Percentiles rank a stretch among this genome's conserved stretches.
These are phyloP conservation scores for Cheilosia grossa DNA, from an alignment of 2,888 invertebrate species.

Conservation along the genomic window DNA sequence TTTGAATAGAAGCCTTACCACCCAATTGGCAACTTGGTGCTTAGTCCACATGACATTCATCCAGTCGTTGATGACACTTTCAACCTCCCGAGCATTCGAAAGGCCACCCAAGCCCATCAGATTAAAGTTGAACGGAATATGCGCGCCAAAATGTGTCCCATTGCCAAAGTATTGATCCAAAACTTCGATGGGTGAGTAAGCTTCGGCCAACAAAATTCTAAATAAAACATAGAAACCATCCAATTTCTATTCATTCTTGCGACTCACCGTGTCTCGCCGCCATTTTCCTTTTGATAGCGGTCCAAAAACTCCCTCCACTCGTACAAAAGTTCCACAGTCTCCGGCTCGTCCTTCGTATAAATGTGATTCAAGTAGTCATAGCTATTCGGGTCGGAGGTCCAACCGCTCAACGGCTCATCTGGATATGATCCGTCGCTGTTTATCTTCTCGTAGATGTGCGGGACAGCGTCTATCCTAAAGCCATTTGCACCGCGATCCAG, in stretches of 20 bases:
- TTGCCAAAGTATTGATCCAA: slow-evolving; percentile 86
- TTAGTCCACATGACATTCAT: slow-evolving; percentile 84
- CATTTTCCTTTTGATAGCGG: slow-evolving; percentile 79
- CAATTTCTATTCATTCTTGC: not conserved
- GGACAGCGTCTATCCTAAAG: slow-evolving; percentile 88
- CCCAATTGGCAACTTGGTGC: slow-evolving; percentile 86
- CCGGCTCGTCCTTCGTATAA: slow-evolving; percentile 86
- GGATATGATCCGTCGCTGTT: slow-evolving; percentile 78
- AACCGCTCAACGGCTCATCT: slow-evolving; percentile 84
- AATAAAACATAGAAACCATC: not conserved
- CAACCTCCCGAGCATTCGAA: slow-evolving; percentile 85
- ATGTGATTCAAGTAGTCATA: slow-evolving; percentile 86
- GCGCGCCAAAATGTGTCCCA: slow-evolving; percentile 83
- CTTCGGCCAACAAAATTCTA: slow-evolving; percentile 86
- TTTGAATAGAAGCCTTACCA: slow-evolving; percentile 83
- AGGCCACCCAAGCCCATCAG: slow-evolving; percentile 84
- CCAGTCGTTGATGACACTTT: slow-evolving; percentile 85
- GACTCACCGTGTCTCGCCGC: slow-evolving; percentile 79
- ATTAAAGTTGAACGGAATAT: slow-evolving; percentile 88
- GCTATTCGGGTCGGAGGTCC: slow-evolving; percentile 83
- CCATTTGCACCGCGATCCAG: slow-evolving; percentile 90
- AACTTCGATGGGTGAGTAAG: slow-evolving; percentile 84
- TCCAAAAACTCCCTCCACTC: slow-evolving; percentile 85
- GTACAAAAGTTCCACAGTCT: slow-evolving; percentile 85
- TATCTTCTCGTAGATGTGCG: slow-evolving; percentile 84